Evolutionary conservation across 2,113 vertebrate genomes (phyloP).

Genomic region (Platysternon megacephalum): DNA sequence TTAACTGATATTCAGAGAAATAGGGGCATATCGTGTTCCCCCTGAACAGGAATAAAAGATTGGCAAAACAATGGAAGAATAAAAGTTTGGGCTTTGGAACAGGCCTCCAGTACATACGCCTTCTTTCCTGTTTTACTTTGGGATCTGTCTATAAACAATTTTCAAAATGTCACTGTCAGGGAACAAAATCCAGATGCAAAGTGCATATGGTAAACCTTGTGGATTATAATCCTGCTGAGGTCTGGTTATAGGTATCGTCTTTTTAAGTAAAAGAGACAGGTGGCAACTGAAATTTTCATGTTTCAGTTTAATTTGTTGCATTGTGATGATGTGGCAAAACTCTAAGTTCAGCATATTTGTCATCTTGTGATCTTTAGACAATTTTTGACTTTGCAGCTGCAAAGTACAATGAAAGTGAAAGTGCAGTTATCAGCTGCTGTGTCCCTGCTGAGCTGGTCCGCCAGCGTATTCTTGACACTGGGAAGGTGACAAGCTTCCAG

Average conservation of each 20-base stretch:
- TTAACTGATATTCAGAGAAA: too few species aligned
- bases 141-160: too few species aligned
- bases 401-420: not conserved
- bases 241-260: accelerated
- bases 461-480: too few species aligned
- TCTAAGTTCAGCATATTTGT: not conserved
- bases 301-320: accelerated
- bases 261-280: not conserved
- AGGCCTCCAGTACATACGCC: accelerated
- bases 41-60: too few species aligned
- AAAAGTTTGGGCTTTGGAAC: accelerated
- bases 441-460: too few species aligned
- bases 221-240: accelerated
- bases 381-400: not conserved
- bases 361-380: accelerated
- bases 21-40: too few species aligned
- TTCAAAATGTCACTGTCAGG: not conserved
- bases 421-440: not conserved
- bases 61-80: not conserved
- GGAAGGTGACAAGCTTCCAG: too few species aligned
- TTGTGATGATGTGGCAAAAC: accelerated
- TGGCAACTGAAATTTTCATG: accelerated
- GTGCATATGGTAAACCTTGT: accelerated
- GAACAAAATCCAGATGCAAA: not conserved
- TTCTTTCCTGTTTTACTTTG: accelerated